Conservation (phyloP, 2,888 invertebrate genomes). For the Diabrotica balteata region DNA sequence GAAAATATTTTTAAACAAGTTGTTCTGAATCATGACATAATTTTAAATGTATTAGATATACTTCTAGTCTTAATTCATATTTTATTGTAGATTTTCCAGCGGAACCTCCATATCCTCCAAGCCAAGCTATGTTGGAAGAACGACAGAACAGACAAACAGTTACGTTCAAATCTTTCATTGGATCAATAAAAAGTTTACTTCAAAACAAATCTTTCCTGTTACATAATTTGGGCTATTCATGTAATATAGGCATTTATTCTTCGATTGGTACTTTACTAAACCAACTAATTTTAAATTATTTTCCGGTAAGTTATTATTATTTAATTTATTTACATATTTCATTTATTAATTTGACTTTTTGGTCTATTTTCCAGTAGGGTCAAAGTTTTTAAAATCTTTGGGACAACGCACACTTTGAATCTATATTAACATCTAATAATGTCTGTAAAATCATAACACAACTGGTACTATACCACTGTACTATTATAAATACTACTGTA, state of each 20-base stretch:
- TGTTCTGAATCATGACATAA: no score
- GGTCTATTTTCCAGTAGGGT: not conserved
- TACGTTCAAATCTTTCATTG: slow-evolving; percentile 65
- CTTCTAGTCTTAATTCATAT: no score
- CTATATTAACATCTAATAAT: no score
- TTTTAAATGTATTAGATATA: no score
- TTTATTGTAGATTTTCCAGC: slow-evolving; percentile 64
- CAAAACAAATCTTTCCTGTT: slow-evolving; percentile 81
- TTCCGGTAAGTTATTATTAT: slow-evolving; percentile 66
- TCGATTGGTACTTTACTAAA: slow-evolving; percentile 93
- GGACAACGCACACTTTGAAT: no score
- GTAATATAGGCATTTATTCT: slow-evolving; percentile 94
- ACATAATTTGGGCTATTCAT: slow-evolving; percentile 83
- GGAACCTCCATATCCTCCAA: slow-evolving; percentile 66
- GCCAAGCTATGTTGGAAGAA: slow-evolving; percentile 63
- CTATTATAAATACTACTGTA: no score
- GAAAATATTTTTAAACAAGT: no score
- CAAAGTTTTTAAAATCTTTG: no score
- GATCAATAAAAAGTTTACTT: slow-evolving; percentile 75
- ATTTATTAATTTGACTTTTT: not conserved
- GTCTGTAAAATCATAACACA: slow-evolving; percentile 61
- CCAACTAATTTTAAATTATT: slow-evolving; percentile 81
- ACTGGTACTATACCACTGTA: no score
- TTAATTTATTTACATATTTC: no score
- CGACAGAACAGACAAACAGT: slow-evolving; percentile 62